Conservation (phyloP, 92 coral and sea anemone genomes). For the Umimayanthus chanpuru region DNA sequence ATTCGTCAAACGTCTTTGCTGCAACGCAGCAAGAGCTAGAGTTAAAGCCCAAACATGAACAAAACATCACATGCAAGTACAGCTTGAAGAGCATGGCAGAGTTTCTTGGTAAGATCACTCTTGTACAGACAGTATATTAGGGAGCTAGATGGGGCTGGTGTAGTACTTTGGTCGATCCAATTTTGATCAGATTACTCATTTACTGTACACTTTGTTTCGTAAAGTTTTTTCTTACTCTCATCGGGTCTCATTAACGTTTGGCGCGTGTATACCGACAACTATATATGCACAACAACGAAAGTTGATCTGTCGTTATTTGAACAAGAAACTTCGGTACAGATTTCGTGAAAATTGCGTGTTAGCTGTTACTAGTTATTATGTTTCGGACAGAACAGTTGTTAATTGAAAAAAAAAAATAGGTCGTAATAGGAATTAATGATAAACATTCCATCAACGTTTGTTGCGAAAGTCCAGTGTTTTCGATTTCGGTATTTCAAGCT, state of each 20-base stretch:
- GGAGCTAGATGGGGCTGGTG: not conserved
- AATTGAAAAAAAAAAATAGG: too few relatives aligned
- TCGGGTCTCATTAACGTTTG: not conserved
- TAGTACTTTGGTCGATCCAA: not conserved
- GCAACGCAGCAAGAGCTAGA: not conserved
- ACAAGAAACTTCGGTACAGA: too few relatives aligned
- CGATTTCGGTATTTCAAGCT: too few relatives aligned
- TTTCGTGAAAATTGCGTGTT: too few relatives aligned
- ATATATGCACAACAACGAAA: not conserved
- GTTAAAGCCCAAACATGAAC: not conserved
- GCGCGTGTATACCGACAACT: not conserved
- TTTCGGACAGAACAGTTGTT: too few relatives aligned
- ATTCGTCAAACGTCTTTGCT: not conserved
- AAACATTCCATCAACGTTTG: too few relatives aligned
- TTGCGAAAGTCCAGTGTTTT: too few relatives aligned
- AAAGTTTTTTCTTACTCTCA: not conserved
- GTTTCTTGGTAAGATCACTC: slow-evolving; percentile 2
- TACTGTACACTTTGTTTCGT: not conserved
- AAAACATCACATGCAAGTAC: not conserved
- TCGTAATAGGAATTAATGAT: too few relatives aligned
- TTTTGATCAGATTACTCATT: too few relatives aligned
- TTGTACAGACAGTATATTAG: not conserved
- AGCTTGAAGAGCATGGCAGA: not conserved
- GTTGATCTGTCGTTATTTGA: not conserved
- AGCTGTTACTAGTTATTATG: too few relatives aligned